These are phyloP conservation scores for Dasypus novemcinctus DNA, from an alignment of 2,113 vertebrate genomes.

Conservation along the genomic window DNA sequence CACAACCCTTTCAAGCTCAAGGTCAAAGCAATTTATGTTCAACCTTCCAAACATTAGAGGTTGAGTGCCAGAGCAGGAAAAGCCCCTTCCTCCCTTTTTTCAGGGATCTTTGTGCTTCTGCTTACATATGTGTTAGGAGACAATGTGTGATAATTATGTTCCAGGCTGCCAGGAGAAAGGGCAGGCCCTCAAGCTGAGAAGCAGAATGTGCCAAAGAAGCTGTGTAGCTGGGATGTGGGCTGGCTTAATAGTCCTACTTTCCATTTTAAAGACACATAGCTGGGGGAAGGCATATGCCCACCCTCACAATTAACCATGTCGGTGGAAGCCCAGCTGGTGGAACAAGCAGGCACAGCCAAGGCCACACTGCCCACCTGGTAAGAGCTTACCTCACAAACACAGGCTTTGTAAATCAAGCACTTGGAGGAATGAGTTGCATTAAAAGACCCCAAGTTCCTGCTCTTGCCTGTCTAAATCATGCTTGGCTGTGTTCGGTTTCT, in stretches of 20 bases:
- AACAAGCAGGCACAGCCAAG: not conserved
- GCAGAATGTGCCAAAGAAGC: conserved; percentile 18
- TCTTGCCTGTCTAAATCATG: not conserved
- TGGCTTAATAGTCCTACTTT: conserved; percentile 35
- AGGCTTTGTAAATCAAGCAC: conserved; percentile 6
- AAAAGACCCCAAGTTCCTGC: not conserved
- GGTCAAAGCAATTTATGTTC: conserved; percentile 47
- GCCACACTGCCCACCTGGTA: not conserved
- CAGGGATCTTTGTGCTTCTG: not conserved
- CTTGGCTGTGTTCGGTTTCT: not conserved
- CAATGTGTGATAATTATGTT: conserved; percentile 8
- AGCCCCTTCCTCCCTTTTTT: not conserved
- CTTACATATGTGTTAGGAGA: conserved; percentile 1
- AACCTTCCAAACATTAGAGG: not conserved
- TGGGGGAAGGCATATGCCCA: not conserved
- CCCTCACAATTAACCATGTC: not conserved
- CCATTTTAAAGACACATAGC: conserved; percentile 6
- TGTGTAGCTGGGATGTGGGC: conserved; percentile 31
- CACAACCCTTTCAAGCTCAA: conserved; percentile 40
- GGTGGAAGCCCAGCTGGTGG: not conserved
- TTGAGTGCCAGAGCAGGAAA: not conserved
- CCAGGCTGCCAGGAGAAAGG: conserved; percentile 13
- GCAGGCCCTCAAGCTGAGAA: not conserved
- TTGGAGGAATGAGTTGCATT: not conserved
- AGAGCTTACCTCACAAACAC: not conserved